Conservation (phyloP, 2,888 invertebrate genomes). For the Chrysolina haemoptera region DNA sequence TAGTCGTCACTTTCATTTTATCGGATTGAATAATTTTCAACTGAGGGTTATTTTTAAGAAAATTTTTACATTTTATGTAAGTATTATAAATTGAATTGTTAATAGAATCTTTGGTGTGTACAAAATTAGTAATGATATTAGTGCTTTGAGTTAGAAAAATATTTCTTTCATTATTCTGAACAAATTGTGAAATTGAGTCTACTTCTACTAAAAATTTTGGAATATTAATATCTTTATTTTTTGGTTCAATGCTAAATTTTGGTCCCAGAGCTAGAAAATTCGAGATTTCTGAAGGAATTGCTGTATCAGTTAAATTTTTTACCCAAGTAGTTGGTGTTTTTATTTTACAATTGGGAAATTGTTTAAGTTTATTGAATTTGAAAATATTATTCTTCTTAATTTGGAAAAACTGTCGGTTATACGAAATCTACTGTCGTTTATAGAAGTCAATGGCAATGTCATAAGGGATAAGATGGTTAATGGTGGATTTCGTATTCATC, state of each 20-base stretch:
- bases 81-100: background rate
- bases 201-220: background rate
- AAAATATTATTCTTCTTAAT: background rate
- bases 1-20: slow-evolving; percentile 30
- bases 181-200: slow-evolving; percentile 1
- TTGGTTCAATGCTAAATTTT: slow-evolving; percentile 28
- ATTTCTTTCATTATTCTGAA: slow-evolving; percentile 10
- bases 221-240: slow-evolving; percentile 5
- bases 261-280: slow-evolving; percentile 24
- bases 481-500: slow-evolving; percentile 15
- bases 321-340: background rate
- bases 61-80: slow-evolving; percentile 13
- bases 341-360: background rate
- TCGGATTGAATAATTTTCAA: slow-evolving; percentile 27
- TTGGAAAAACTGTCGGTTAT: background rate
- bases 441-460: slow-evolving; percentile 19
- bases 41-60: slow-evolving; percentile 20
- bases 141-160: slow-evolving; percentile 13
- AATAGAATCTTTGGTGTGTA: slow-evolving; percentile 1
- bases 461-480: slow-evolving; percentile 23
- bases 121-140: slow-evolving; percentile 21
- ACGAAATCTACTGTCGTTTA: slow-evolving; percentile 3
- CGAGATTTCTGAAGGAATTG: slow-evolving; percentile 3
- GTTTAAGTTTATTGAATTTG: slow-evolving; percentile 15
- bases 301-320: slow-evolving; percentile 5